phyloP scores from a whole-genome alignment of 1,140 invertebrate genomes.

The Tribolium castaneum region DNA sequence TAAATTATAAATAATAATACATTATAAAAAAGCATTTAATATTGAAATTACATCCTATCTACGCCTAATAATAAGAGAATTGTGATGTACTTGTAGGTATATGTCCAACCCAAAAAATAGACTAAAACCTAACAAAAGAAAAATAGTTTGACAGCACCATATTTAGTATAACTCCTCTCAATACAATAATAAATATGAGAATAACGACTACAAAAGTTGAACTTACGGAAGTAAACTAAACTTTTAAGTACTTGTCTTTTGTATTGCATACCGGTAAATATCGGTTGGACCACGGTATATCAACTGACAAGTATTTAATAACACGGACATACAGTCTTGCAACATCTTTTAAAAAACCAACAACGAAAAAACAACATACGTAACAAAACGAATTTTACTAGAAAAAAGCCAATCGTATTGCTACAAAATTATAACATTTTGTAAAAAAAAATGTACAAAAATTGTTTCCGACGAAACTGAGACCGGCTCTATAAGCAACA shows the following conservation, averaged over 20 bases:
- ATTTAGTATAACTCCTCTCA: background rate
- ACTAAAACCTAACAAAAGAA: background rate
- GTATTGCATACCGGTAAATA: constrained; percentile 5
- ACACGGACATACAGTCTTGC: constrained; percentile 40
- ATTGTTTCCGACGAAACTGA: constrained; percentile 18
- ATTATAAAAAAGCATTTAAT: constrained; percentile 28
- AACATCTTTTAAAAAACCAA: constrained; percentile 36
- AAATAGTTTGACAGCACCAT: constrained; percentile 36
- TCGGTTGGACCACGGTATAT: constrained; percentile 33
- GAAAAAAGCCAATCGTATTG: constrained; percentile 40
- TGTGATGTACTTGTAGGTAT: constrained; percentile 22
- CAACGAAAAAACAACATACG: constrained; percentile 37
- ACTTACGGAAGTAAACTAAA: constrained; percentile 30
- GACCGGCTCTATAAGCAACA: constrained; percentile 29
- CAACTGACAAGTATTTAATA: constrained; percentile 45
- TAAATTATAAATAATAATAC: constrained; percentile 41
- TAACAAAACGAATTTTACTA: constrained; percentile 38
- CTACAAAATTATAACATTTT: constrained; percentile 51
- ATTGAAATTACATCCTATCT: constrained; percentile 29
- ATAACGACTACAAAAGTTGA: background rate
- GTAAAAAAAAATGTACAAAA: constrained; percentile 43
- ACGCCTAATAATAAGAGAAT: constrained; percentile 35
- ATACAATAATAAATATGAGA: constrained; percentile 28
- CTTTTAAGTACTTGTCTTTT: constrained; percentile 50
- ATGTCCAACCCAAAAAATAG: constrained; percentile 33